These are phyloP conservation scores for Zootermopsis nevadensis DNA, from an alignment of 2,888 invertebrate genomes.

Conservation along the genomic window DNA sequence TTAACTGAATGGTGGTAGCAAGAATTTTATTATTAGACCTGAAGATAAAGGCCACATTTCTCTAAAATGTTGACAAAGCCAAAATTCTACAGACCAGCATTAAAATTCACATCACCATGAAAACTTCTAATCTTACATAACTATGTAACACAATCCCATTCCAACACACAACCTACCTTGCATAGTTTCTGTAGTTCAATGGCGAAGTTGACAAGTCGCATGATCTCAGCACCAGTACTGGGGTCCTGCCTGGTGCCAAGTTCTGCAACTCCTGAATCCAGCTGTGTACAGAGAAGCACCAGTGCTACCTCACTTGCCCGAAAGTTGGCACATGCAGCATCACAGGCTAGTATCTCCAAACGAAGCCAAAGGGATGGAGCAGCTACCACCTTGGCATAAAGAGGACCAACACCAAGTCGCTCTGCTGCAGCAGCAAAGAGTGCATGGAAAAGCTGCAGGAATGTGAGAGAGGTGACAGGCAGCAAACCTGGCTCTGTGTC, in stretches of 20 bases:
- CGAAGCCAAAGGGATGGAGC: slow-evolving; percentile 74
- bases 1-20: too few relatives aligned
- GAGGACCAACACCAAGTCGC: slow-evolving; percentile 66
- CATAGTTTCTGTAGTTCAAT: slow-evolving; percentile 77
- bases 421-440: slow-evolving; percentile 71
- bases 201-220: slow-evolving; percentile 77
- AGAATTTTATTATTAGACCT: too few relatives aligned
- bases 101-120: too few relatives aligned
- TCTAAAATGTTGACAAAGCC: too few relatives aligned
- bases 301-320: slow-evolving; percentile 82
- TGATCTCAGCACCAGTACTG: slow-evolving; percentile 62
- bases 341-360: slow-evolving; percentile 80
- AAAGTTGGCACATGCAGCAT: slow-evolving; percentile 79
- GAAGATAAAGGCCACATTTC: too few relatives aligned
- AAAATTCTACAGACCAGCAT: too few relatives aligned
- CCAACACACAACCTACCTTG: slow-evolving; percentile 67
- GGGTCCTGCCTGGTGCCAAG: slow-evolving; percentile 47
- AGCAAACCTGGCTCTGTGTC: slow-evolving; percentile 70
- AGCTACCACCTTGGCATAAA: slow-evolving; percentile 67
- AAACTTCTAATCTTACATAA: too few relatives aligned
- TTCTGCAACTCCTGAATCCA: slow-evolving; percentile 66
- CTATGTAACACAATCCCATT: background rate
- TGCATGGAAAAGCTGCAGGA: slow-evolving; percentile 74
- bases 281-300: slow-evolving; percentile 78
- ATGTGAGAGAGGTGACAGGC: slow-evolving; percentile 74